Base-by-base conservation (phyloP, 2,113 vertebrate species). In the Sander vitreus region DNA sequence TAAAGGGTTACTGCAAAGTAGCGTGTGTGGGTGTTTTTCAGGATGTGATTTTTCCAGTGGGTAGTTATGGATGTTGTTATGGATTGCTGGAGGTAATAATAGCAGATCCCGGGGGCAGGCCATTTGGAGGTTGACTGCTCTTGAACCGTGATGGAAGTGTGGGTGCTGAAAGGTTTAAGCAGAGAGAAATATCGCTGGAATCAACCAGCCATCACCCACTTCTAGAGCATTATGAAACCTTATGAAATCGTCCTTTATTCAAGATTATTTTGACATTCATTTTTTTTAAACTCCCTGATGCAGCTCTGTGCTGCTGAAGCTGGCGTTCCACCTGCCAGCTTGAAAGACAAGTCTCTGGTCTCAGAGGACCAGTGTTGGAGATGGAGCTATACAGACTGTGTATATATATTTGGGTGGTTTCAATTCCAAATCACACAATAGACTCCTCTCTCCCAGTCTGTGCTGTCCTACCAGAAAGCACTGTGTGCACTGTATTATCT, bases 381-480 rank as follows among this genome's bases (percentile, higher is more conserved):
- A 78, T 2, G 60, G 73, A 83, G 78, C 63, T 16, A 70, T 59
- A 7, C 87, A 86, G 78, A 69, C 75, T 86, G 80, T 76, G 72
- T 63, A 63, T 85, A 83, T 81, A 53, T 9, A 86, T 86, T 73
- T 79, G 80, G 23, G 51, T 77, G 70, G 53, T 81, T 80, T 87
- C 68, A 33, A 43, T 78, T 85, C 78, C 81, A 86, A 91, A 85
- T 84, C 78, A 84, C 82, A 89, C 80, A 87, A 58, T 73, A 60
- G 68, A 57, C 43, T 83, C 53, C 64, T 90, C 66, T 77, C 67
- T 76, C 57, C 60, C 47, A 43, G 36, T 83, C 75, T 89, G 84
- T 51, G 70, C 73, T 75, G 65, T 78, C 62, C 59, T 48, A 77
- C 27, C 74, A 68, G 57, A 83, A 57, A 50, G 67, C 18, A 66